Evolutionary conservation across 2,113 vertebrate genomes (phyloP), one percentile per base, ranked within the genome.

Genomic region (Scopus umbretta): DNA sequence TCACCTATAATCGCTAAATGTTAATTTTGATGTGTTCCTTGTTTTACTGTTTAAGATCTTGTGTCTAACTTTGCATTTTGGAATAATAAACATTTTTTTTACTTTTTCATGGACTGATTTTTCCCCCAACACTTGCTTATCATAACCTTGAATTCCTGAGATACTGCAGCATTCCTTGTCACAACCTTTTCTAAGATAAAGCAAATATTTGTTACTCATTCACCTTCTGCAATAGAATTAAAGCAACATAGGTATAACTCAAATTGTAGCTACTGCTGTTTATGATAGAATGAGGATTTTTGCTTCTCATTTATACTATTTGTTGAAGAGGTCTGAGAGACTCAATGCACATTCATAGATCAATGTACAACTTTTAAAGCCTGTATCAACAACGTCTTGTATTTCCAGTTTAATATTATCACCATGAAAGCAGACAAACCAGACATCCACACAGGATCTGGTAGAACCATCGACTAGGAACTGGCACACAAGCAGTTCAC

Each of bases 401-500:
- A 92, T 90, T 98, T 97, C 86, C 85, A 98, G 92, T 90, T 86
- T 86, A 75, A 86, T 62, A 38, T 43, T 86, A 92, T 52, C 55
- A 59, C 40, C 42, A 55, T 17, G 36, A 87, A 84, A 32, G 89
- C 2, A 89, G 40, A 88, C 42, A 92, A 95, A 82, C 16, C 42
- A 74, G n/a, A 90, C 56, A 75, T 34, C 7, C 50, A 68, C 32
- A 66, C 17, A 88, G 73, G 42, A 92, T 55, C 56, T 65, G 52
- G 30, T 40, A 27, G 62, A 76, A 73, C 68, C 49, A 86, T 71
- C 27, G 66, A 95, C 26, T 22, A 94, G 40, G 42, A 94, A 80
- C 26, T 22, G 72, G 38, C 58, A 81, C 25, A 43, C 0, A 13
- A 73, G 27, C 58, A 92, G 79, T 71, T 84, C 56, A 63, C 55